These are phyloP conservation scores for Willowsia nigromaculata DNA, from an alignment of 2,888 invertebrate genomes.

Conservation along the genomic window DNA sequence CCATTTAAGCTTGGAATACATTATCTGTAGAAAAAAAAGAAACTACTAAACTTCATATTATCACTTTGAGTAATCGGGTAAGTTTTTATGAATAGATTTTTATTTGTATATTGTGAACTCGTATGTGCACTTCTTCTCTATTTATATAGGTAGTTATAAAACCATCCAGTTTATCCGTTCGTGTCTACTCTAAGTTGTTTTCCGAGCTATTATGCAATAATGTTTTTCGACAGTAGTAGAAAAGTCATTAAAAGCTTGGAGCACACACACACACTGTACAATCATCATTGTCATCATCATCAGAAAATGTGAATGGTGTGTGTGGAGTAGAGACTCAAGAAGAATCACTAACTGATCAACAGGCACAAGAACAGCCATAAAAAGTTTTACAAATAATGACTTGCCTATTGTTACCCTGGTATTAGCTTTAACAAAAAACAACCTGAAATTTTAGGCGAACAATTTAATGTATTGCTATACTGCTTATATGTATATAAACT, in stretches of 20 bases:
- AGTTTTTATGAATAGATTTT: constrained; percentile 54
- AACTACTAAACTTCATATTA: constrained; percentile 45
- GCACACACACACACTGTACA: constrained; percentile 22
- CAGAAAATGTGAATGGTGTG: background rate
- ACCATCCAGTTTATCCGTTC: background rate
- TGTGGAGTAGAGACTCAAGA: constrained; percentile 1
- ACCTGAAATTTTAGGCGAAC: constrained; percentile 12
- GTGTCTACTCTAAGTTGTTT: background rate
- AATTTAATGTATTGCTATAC: background rate
- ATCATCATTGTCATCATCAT: constrained; percentile 19
- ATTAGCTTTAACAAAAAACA: constrained; percentile 10
- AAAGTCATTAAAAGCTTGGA: constrained; percentile 44
- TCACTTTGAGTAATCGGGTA: constrained; percentile 47
- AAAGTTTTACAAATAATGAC: constrained; percentile 60
- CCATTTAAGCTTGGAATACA: constrained; percentile 57
- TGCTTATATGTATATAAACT: background rate
- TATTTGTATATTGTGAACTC: background rate
- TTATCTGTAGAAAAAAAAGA: background rate
- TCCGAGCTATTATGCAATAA: background rate
- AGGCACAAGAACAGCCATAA: constrained; percentile 42
- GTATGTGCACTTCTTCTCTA: background rate
- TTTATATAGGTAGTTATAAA: constrained; percentile 7
- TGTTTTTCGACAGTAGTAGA: background rate
- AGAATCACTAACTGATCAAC: constrained; percentile 55
- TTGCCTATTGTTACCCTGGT: constrained; percentile 15